Evolutionary conservation across 2,888 invertebrate species (phyloP), one percentile per base, ranked within the genome.

Genomic region (Oscheius myriophilus): DNA sequence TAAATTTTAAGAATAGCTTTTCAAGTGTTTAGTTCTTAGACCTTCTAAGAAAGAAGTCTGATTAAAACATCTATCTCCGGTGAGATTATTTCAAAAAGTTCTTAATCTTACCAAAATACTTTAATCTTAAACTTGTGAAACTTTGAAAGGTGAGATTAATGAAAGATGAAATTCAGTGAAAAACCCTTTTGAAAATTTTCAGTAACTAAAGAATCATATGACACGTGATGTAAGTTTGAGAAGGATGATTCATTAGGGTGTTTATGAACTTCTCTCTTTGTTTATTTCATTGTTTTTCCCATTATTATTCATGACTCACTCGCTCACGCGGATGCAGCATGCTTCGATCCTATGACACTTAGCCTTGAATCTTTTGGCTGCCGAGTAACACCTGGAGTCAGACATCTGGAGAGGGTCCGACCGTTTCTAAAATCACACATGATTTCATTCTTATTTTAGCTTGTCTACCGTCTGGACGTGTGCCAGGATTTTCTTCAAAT

Each of bases 331-430:
- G 25, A 55, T 16, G 39, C 61, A 67, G 55, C 55, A 62, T 21
- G 39, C 55, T 54, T 59, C 66, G 54, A 70, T 61, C 55, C 59
- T 46, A 33, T 51, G 63, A 25, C 63, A 63, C 52, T 63, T 63
- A 2, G 52, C 42, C n/a, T 63, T 63, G 43, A 63, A 63, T 9
- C 63, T 23, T 25, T 63, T 63, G 6, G 52, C 23, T 21, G 63
- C 63, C 9, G 63, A 51, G n/a, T 49, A 52, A 39, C 63, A 63
- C 2, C 61, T 46, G 16, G 61, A n/a, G n/a, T 61, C 61, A 14
- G 61, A 61, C 4, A 61, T 16, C 1, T 16, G 3, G 7, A 61
- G 46, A 2, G 61, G 61, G 9, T 61, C 49, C 2, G 49, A 33
- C 1, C 49, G 46, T 26, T 61, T 61, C 61, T 61, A n/a, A 46